Percentiles rank a stretch among this genome's conserved stretches.
Evolutionary conservation across 2,888 invertebrate species (phyloP).

Genomic region (Eudemis profundana): DNA sequence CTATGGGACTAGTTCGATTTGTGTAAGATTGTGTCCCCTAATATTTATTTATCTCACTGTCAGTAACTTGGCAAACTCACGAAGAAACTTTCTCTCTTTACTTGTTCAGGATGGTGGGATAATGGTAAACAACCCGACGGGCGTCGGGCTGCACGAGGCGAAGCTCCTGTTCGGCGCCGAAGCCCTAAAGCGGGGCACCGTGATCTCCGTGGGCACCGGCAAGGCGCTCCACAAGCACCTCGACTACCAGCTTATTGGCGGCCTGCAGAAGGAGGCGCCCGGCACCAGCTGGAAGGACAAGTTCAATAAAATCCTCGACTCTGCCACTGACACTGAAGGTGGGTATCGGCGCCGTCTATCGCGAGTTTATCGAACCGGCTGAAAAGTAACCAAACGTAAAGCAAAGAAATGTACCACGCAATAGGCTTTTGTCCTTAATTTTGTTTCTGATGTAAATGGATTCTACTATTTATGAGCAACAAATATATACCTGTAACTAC

Average conservation of each 20-base stretch:
- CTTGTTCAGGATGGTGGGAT: conserved; percentile 94
- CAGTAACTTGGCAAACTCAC: too few species aligned
- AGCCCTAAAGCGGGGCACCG: conserved; percentile 87
- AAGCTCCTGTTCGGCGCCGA: conserved; percentile 92
- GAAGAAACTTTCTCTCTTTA: too few species aligned
- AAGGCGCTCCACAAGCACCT: conserved; percentile 76
- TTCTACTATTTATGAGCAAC: too few species aligned
- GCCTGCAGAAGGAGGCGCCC: conserved; percentile 55
- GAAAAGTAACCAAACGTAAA: too few species aligned
- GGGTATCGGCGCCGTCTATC: conserved; percentile 43
- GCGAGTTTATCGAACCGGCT: not conserved
- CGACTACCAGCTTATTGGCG: conserved; percentile 57
- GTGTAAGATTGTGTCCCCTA: too few species aligned
- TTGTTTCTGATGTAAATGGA: too few species aligned
- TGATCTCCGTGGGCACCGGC: conserved; percentile 94
- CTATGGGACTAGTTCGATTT: too few species aligned
- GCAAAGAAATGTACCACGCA: too few species aligned
- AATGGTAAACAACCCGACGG: conserved; percentile 94
- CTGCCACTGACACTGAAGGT: conserved; percentile 95
- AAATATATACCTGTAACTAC: too few species aligned
- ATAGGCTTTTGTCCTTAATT: too few species aligned
- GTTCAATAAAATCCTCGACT: conserved; percentile 92
- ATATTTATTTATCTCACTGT: too few species aligned
- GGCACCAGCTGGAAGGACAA: conserved; percentile 90
- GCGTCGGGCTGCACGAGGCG: conserved; percentile 95